These are phyloP conservation scores for Tachyglossus aculeatus DNA, from an alignment of 2,797 vertebrate species.

Conservation along the genomic window DNA sequence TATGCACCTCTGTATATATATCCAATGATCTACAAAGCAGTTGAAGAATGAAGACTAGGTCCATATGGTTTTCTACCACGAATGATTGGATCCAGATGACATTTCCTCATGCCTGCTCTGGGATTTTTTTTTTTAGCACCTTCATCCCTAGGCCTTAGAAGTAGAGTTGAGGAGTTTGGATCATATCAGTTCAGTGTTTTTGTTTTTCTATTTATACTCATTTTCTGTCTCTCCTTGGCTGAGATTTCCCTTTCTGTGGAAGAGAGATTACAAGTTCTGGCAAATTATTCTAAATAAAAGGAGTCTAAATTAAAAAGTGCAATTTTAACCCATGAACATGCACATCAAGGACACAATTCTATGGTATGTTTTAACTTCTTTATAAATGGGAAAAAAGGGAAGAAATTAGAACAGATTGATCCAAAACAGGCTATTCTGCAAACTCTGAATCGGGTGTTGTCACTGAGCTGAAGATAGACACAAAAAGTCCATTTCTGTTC, in stretches of 20 bases:
- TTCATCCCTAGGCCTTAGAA: neutral
- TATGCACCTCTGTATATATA: neutral
- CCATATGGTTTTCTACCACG: neutral
- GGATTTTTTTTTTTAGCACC: neutral
- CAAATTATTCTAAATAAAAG: conserved; percentile 44
- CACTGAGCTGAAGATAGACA: neutral
- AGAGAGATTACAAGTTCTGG: conserved; percentile 9
- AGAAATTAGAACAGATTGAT: conserved; percentile 38
- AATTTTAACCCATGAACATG: conserved; percentile 58
- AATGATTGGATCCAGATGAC: neutral
- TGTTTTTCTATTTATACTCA: neutral
- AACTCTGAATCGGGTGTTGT: conserved; percentile 32
- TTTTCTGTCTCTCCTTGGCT: conserved; percentile 2
- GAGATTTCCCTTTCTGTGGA: neutral
- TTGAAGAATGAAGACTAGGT: neutral
- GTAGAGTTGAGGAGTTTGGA: neutral
- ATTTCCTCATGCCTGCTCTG: neutral
- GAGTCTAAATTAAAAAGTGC: conserved; percentile 58
- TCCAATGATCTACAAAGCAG: neutral
- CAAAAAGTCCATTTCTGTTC: conserved; percentile 9
- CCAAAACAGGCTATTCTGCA: neutral
- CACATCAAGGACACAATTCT: conserved; percentile 45
- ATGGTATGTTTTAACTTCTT: conserved; percentile 45
- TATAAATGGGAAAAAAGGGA: neutral
- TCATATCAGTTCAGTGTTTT: neutral